Evolutionary conservation across 2,797 vertebrate species (phyloP).

Genomic region (Smutsia temminckii): DNA sequence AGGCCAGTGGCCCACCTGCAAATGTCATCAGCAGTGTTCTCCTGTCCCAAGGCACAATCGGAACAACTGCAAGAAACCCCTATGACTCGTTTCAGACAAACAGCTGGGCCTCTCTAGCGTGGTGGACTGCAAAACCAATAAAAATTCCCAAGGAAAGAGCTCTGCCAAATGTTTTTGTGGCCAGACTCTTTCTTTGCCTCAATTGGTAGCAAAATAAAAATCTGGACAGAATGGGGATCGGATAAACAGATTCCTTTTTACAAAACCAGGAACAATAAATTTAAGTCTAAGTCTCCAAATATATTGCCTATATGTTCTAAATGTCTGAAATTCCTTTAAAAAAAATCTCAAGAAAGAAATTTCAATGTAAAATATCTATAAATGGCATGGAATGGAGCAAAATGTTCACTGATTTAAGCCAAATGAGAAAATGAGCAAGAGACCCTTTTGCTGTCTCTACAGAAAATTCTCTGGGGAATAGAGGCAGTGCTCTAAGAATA

Average conservation of each 20-base stretch:
- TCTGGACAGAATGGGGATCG: neutral
- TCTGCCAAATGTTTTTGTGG: neutral
- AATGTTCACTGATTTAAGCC: conserved; percentile 54
- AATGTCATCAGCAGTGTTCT: neutral
- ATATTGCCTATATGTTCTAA: conserved; percentile 12
- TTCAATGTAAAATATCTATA: conserved; percentile 54
- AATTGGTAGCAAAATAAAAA: conserved; percentile 46
- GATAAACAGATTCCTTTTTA: conserved; percentile 41
- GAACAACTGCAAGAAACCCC: neutral
- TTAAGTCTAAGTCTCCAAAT: conserved; percentile 36
- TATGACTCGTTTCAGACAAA: neutral
- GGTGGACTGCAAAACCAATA: neutral
- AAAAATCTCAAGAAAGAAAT: conserved; percentile 52
- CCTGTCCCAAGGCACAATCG: neutral
- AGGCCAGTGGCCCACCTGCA: neutral
- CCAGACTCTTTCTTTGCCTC: conserved; percentile 11
- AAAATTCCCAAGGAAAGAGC: conserved; percentile 35
- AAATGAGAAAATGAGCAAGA: conserved; percentile 53
- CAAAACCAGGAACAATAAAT: conserved; percentile 26
- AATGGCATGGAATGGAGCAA: conserved; percentile 45
- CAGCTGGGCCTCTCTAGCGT: neutral
- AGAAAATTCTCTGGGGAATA: conserved; percentile 54
- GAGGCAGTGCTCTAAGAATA: conserved; percentile 55
- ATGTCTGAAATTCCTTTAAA: conserved; percentile 41
- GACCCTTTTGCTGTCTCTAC: conserved; percentile 39